phyloP scores from a whole-genome alignment of 2,888 invertebrate genomes.

The Corbicula japonica region DNA sequence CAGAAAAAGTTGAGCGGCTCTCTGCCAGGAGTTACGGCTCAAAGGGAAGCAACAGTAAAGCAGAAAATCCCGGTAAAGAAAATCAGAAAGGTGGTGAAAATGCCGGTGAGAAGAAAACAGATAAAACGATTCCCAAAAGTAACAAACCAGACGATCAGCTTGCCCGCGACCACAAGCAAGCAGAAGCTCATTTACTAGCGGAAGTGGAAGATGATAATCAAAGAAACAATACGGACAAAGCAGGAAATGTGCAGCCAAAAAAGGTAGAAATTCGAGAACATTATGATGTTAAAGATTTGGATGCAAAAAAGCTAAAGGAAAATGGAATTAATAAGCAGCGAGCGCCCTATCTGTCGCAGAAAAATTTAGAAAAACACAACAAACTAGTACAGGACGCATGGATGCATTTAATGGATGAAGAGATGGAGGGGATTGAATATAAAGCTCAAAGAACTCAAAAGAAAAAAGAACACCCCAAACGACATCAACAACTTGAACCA shows the following conservation, averaged over 20 bases:
- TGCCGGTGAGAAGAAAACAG: background rate
- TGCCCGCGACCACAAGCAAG: background rate
- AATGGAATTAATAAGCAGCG: conserved; percentile 2
- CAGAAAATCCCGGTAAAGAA: conserved; percentile 1
- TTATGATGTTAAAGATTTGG: no score
- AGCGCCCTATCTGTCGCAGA: conserved; percentile 37
- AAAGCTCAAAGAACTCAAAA: background rate
- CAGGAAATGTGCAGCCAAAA: conserved; percentile 4
- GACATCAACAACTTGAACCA: conserved; percentile 18
- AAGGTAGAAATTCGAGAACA: no score
- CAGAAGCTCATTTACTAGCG: background rate
- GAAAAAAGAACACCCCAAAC: conserved; percentile 3
- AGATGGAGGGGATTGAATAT: background rate
- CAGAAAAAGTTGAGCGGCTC: conserved; percentile 1
- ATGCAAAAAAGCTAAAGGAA: no score
- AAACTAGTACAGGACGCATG: conserved; percentile 22
- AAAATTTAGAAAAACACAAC: conserved; percentile 42
- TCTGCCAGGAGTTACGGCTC: background rate
- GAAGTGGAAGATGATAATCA: background rate
- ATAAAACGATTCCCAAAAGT: background rate
- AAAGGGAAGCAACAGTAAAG: conserved; percentile 4
- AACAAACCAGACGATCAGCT: no score
- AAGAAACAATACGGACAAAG: background rate
- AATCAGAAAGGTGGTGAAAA: background rate
- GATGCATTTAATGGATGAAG: conserved; percentile 19